Evolutionary conservation across 2,888 invertebrate genomes (phyloP), one percentile per base, ranked within the genome.

Genomic region (Platypus cylindrus): DNA sequence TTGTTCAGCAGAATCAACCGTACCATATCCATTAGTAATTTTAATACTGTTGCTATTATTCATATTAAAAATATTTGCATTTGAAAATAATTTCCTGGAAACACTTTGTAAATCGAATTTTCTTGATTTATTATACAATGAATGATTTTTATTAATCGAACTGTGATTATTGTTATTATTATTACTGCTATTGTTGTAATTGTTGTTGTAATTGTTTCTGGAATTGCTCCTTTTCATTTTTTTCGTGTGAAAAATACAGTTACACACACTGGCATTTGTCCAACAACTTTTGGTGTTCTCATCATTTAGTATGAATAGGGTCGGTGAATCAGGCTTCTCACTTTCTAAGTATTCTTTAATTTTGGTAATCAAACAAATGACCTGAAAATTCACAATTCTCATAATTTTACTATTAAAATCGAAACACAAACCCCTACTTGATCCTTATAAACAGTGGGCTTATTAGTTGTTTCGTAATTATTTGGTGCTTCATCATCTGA

Each of bases 191-290:
- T n/a, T n/a, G n/a, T n/a, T n/a, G n/a, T n/a, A n/a, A n/a, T n/a
- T n/a, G n/a, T n/a, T n/a, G n/a, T n/a, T n/a, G n/a, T n/a, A n/a
- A n/a, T 47, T 62, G 37, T 63, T 67, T 48, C 70, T 65, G 42
- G 71, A 67, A 0, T 66, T 64, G 37, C 64, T 67, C 49, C 65
- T 70, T 46, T 68, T 60, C 48, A 67, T 62, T 46, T 62, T 47
- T 45, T 70, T 62, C 36, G 68, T 54, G 52, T 70, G 71, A 71
- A 75, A 78, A 5, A 69, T 65, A 51, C 80, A 80, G n/a, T 63
- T 49, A 46, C 80, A 81, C 18, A 67, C 66, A 1, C 62, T 56
- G 13, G 73, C 63, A 30, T 53, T 60, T 14, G 63, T 59, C 80
- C 79, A 80, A n/a, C n/a, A n/a, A n/a, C n/a, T n/a, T n/a, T n/a